phyloP scores from a whole-genome alignment of 2,113 vertebrate species.

The Podocnemis expansa region DNA sequence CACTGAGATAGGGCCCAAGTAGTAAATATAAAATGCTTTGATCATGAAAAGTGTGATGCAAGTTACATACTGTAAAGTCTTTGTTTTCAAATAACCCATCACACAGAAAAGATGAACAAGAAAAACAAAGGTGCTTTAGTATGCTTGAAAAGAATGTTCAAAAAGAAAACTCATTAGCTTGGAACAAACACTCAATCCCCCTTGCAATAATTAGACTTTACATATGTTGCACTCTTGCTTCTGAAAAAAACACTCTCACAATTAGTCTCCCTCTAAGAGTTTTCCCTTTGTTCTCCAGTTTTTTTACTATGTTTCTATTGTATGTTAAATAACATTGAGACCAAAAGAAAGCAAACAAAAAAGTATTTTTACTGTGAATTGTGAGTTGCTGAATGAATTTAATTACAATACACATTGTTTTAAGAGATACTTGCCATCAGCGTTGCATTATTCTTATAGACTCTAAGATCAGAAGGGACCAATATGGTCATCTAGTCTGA shows the following conservation, averaged over 20 bases:
- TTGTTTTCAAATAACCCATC: not conserved
- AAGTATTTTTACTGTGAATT: not conserved
- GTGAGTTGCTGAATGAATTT: slow-evolving; percentile 8
- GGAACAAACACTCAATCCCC: not conserved
- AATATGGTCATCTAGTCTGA: no score
- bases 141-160: not conserved
- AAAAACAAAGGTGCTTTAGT: slow-evolving; percentile 30
- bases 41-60: not conserved
- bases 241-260: not conserved
- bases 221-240: not conserved
- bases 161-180: slow-evolving; percentile 29
- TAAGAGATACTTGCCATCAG: not conserved
- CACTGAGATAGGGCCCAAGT: not conserved
- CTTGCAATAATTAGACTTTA: not conserved
- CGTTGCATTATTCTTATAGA: not conserved
- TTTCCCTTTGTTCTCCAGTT: not conserved
- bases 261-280: not conserved
- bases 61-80: not conserved
- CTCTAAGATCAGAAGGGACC: no score
- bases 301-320: not conserved
- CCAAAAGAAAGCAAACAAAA: not conserved
- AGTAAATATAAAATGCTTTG: not conserved
- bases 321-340: not conserved
- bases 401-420: slow-evolving; percentile 25
- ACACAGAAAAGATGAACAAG: not conserved